These are phyloP conservation scores for Epinephelus coioides DNA, from an alignment of 2,797 vertebrate genomes.

Conservation along the genomic window DNA sequence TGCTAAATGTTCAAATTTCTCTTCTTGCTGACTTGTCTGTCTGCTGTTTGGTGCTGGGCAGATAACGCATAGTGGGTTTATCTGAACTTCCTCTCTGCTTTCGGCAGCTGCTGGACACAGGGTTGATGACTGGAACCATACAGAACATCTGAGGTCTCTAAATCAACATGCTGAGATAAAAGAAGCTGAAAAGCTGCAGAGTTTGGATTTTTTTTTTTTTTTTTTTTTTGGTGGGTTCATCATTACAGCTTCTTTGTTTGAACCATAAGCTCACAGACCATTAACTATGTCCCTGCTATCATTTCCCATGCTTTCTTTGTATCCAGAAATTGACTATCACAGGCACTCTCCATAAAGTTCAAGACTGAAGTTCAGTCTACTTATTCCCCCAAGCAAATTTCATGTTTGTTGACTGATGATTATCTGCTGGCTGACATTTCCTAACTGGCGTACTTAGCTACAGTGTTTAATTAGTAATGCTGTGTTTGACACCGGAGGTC, in stretches of 20 bases:
- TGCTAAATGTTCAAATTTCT: background rate
- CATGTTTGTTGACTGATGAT: constrained; percentile 25
- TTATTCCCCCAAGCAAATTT: constrained; percentile 21
- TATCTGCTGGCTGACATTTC: constrained; percentile 45
- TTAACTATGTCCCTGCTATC: too few species aligned
- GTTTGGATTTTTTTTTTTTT: too few species aligned
- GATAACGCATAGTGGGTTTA: background rate
- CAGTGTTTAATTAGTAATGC: constrained; percentile 45
- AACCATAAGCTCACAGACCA: background rate
- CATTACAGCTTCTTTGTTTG: background rate
- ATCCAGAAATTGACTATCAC: background rate
- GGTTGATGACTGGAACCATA: background rate
- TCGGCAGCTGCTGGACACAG: background rate
- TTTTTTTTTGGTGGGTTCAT: background rate
- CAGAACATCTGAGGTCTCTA: background rate
- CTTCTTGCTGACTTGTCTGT: background rate
- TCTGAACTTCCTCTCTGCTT: background rate
- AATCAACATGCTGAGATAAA: background rate
- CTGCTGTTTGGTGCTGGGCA: background rate
- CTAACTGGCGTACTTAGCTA: background rate
- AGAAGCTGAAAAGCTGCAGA: background rate
- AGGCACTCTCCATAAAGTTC: background rate
- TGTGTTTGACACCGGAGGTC: constrained; percentile 38
- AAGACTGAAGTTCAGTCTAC: background rate
- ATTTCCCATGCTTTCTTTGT: background rate